phyloP scores from a whole-genome alignment of 1,140 invertebrate genomes.

The Drosophila lowei region DNA sequence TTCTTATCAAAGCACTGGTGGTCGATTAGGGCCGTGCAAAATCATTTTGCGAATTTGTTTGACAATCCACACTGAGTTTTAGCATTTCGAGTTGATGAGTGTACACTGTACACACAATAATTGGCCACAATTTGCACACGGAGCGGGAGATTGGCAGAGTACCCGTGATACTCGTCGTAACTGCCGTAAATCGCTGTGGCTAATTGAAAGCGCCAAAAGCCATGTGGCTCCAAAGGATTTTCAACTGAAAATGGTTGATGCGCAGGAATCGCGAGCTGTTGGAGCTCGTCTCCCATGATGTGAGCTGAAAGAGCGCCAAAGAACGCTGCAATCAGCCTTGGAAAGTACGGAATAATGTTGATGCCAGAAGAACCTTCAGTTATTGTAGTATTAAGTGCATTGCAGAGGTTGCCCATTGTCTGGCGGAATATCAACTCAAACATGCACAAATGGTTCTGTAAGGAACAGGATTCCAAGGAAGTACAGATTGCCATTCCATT shows the following conservation, averaged over 20 bases:
- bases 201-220: conserved; percentile 17
- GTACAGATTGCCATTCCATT: not conserved
- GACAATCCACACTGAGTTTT: conserved; percentile 7
- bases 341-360: too few species aligned
- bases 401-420: too few species aligned
- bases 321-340: too few species aligned
- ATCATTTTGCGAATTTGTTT: conserved; percentile 6
- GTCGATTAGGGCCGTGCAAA: conserved; percentile 21
- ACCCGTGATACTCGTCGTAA: not conserved
- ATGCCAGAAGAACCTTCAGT: too few species aligned
- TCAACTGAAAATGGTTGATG: not conserved
- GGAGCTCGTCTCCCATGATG: too few species aligned
- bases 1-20: too few species aligned
- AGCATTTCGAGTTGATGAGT: not conserved
- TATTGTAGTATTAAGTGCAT: too few species aligned
- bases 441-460: too few species aligned
- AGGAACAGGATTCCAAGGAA: too few species aligned
- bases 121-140: conserved; percentile 3
- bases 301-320: too few species aligned
- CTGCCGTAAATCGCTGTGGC: not conserved
- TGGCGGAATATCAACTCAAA: too few species aligned
- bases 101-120: not conserved
- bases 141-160: too few species aligned
- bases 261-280: not conserved
- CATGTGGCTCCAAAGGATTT: not conserved